Conservation (phyloP, 2,797 vertebrate species). For the Valencia hispanica region DNA sequence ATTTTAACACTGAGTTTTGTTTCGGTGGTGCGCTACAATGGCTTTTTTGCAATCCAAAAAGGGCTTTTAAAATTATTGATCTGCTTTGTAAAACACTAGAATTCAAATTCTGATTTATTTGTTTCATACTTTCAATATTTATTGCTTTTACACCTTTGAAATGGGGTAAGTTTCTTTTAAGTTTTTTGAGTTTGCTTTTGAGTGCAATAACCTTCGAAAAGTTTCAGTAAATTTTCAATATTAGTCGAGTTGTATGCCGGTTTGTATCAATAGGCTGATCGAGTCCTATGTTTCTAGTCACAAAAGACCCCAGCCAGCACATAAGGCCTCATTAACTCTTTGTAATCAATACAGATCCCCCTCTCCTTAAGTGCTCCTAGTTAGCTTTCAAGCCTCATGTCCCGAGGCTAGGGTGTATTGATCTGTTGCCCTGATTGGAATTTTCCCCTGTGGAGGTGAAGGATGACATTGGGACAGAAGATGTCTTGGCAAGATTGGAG, state of each 20-base stretch:
- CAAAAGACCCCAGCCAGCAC: slow-evolving; percentile 41
- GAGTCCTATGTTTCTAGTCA: slow-evolving; percentile 27
- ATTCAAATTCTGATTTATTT: background rate
- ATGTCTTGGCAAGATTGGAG: slow-evolving; percentile 56
- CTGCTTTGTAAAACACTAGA: background rate
- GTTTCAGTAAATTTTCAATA: slow-evolving; percentile 21
- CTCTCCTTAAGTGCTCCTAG: slow-evolving; percentile 74
- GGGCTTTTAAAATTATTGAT: background rate
- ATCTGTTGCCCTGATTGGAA: slow-evolving; percentile 73
- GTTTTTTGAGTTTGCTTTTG: background rate
- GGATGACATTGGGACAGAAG: slow-evolving; percentile 43
- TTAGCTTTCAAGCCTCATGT: slow-evolving; percentile 67
- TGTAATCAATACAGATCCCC: slow-evolving; percentile 68
- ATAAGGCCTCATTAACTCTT: slow-evolving; percentile 70
- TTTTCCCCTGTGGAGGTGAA: slow-evolving; percentile 68
- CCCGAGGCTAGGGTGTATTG: slow-evolving; percentile 72
- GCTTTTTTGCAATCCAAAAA: background rate
- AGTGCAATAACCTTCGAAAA: background rate
- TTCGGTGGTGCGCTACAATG: background rate
- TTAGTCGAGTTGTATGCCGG: slow-evolving; percentile 19
- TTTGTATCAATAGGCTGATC: slow-evolving; percentile 61
- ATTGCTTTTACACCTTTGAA: background rate
- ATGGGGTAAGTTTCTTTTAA: background rate
- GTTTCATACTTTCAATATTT: background rate
- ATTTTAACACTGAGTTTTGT: background rate